Base-by-base conservation (phyloP, 2,797 vertebrate genomes). In the Streptopelia turtur region DNA sequence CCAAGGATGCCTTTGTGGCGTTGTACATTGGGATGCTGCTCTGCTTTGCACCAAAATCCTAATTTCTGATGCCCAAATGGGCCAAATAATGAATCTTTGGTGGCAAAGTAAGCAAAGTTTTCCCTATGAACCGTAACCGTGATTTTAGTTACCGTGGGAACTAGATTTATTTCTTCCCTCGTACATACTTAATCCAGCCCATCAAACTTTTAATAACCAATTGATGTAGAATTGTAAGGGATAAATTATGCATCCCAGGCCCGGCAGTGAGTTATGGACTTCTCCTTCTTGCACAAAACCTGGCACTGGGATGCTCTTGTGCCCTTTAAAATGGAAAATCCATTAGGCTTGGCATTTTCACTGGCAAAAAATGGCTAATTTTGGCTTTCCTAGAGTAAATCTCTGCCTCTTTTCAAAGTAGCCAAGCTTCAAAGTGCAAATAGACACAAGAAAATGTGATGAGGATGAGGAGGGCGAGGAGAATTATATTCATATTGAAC, bases 201-300 rank as follows among this genome's bases (percentile, higher is more conserved):
- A 96, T 97, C 95, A 93, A 95, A 96, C 97, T 97, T 98, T 97
- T 97, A 98, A 98, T 98, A 98, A 98, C 96, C 97, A 97, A 98
- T 97, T 98, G 97, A 97, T 96, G 96, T 95, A 93, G 97, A 98
- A 98, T 98, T 98, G 97, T 94, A 87, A 95, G 87, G 95, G 87
- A 98, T 98, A 97, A 98, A 98, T 98, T 98, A 98, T 98, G 94
- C 93, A 98, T 97, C 91, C 96, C 15, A 8, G 80, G 83, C 87
- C 87, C 5, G n/a, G 93, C 93, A 93, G 94, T 97, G 97, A 97
- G 90, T 97, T 96, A 98, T 96, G 91, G 94, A 95, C 96, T 93
- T 89, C 95, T 95, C 60, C 28, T 47, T 94, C 85, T 79, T 93
- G 22, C 61, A 68, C 1, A 87, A 87, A 86, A 57, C 52, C 90